Evolutionary conservation across 2,888 invertebrate genomes (phyloP), one percentile per base, ranked within the genome.

Genomic region (Pomacea canaliculata): DNA sequence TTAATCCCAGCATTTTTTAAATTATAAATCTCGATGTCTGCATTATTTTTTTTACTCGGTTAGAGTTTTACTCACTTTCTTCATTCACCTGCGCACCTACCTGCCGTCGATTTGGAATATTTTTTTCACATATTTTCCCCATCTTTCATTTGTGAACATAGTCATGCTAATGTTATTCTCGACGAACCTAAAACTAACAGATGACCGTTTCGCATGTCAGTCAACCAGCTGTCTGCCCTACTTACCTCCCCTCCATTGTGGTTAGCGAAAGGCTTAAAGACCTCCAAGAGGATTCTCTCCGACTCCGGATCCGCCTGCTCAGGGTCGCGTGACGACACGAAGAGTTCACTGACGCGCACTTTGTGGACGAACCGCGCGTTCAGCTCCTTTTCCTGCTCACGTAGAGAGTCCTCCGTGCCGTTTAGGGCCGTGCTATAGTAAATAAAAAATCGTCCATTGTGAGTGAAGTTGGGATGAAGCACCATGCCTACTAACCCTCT

Each of bases 211-310:
- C 37, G 37, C 37, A 3, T 5, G 1, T 37, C 37, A 37, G 37
- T 37, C 5, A 37, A 37, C 37, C 37, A 37, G 37, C 37, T 7
- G 23, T 23, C 37, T 48, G n/a, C 18, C 7, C 23, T 16, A 70
- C 79, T 79, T 78, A 89, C 90, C 88, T 89, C 86, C 66, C 90
- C 90, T 9, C 89, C 89, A 78, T 89, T 90, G 79, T 90, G 89
- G 76, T 90, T 89, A 80, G 82, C 82, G 67, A 77, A 89, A 4
- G 89, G 89, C 72, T 89, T 83, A 9, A 80, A 66, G 3, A 89
- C 81, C 76, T 88, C 86, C 16, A 90, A 27, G 2, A 90, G 73
- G 46, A 86, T 76, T 74, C 80, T 79, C 76, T 88, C 87, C 1
- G 80, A 79, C 1, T 49, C 60, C 1, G 23, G 60, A 70, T 89